These are phyloP conservation scores for Oscheius onirici DNA, from an alignment of 2,888 invertebrate genomes.

Conservation along the genomic window DNA sequence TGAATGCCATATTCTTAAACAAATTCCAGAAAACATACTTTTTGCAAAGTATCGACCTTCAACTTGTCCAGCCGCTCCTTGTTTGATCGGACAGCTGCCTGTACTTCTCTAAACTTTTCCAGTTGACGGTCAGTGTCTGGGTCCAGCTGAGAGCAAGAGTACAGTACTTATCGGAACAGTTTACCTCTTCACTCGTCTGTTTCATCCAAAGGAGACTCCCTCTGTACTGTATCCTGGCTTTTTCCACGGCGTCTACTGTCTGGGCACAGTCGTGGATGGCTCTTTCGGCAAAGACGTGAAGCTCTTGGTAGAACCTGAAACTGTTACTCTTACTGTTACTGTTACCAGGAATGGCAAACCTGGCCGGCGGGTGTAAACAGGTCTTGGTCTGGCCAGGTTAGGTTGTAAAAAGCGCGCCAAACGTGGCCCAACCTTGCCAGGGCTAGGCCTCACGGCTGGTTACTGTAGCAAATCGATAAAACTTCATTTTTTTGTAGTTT, in stretches of 20 bases:
- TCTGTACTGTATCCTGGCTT: conserved; percentile 91
- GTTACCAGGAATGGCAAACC: too few relatives aligned
- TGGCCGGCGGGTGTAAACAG: too few relatives aligned
- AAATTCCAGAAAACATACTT: conserved; percentile 32
- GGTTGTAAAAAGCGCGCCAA: too few relatives aligned
- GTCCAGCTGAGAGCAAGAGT: conserved; percentile 80
- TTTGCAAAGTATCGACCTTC: conserved; percentile 86
- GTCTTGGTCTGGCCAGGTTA: too few relatives aligned
- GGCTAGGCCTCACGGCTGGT: too few relatives aligned
- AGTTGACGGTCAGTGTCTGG: conserved; percentile 91
- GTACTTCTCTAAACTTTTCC: conserved; percentile 87
- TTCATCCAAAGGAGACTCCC: conserved; percentile 92
- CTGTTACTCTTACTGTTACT: too few relatives aligned
- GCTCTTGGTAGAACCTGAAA: conserved; percentile 79
- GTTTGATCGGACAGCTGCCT: conserved; percentile 77
- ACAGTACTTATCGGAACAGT: neutral
- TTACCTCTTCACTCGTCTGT: conserved; percentile 76
- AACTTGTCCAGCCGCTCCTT: conserved; percentile 91
- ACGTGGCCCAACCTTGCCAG: too few relatives aligned
- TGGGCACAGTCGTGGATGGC: conserved; percentile 91
- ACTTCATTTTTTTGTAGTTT: too few relatives aligned
- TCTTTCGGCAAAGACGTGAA: conserved; percentile 94
- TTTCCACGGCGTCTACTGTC: conserved; percentile 88
- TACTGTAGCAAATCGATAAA: too few relatives aligned
- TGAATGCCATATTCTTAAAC: conserved; percentile 72